Evolutionary conservation across 1,140 invertebrate species (phyloP), one percentile per base, ranked within the genome.

Genomic region (Nephila pilipes): DNA sequence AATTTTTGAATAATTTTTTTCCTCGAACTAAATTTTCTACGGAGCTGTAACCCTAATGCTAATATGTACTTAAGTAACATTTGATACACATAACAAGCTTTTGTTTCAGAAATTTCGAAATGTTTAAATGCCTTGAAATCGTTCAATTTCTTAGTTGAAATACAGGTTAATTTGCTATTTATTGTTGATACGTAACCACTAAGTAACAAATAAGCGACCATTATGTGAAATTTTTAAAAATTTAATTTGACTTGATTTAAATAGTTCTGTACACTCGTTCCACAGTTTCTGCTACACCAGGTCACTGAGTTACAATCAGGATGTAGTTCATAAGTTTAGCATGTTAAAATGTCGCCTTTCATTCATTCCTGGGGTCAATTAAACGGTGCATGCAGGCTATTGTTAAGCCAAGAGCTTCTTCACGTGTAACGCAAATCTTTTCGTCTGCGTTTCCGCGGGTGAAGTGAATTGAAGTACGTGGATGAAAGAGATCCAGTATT

Each of bases 251-350:
- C 25, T 25, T 65, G 29, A 20, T 2, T 18, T 75, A 32, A 20
- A 18, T 20, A 29, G 69, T 75, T 29, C 29, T 69, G 29, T 69
- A 14, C 29, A 69, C 69, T 20, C 29, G 3, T 36, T 46, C 46
- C 46, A 46, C 46, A 46, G 46, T 46, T 46, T 36, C 29, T 36
- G 2, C 32, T 18, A 29, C 69, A 75, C 69, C 69, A 36, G 69
- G 69, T 75, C 69, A 36, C 25, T 3, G 29, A 75, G 69, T 12
- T 36, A 36, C 12, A 65, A 75, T 75, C 29, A 75, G 5, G 69
- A 75, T 75, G 18, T 75, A 75, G 69, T 75, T 75, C 69, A 75
- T 36, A 75, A 75, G 69, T 75, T 75, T 75, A 75, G 69, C 32
- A 36, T 75, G 69, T 36, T 75, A 75, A 75, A 75, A 75, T 75